phyloP scores from a whole-genome alignment of 2,113 vertebrate species.

The Hydrolagus affinis region DNA sequence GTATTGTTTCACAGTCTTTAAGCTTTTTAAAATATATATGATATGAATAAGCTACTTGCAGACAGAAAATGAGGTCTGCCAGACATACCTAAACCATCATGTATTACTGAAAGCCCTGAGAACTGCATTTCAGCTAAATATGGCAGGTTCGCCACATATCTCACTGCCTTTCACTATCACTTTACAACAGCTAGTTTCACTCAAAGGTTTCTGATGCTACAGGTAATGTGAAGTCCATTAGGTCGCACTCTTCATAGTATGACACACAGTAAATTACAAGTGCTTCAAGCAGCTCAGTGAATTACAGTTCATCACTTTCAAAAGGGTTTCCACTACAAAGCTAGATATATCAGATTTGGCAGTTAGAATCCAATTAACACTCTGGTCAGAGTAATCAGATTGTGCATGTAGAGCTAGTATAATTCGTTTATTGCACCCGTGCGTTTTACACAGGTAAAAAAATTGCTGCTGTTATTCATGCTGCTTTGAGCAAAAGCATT shows the following conservation, averaged over 20 bases:
- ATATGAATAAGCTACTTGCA: not conserved
- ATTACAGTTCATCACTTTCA: constrained; percentile 98
- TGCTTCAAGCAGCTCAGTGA: constrained; percentile 97
- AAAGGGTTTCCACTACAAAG: constrained; percentile 85
- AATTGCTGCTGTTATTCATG: constrained; percentile 90
- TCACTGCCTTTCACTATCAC: constrained; percentile 59
- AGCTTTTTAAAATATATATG: not conserved
- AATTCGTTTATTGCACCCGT: constrained; percentile 95
- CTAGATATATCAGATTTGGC: constrained; percentile 98
- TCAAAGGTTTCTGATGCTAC: constrained; percentile 79
- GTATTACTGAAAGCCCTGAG: constrained; percentile 1
- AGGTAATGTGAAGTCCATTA: constrained; percentile 95
- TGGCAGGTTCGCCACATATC: constrained; percentile 43
- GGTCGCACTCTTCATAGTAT: constrained; percentile 97
- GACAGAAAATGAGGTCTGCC: constrained; percentile 20
- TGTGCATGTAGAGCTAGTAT: constrained; percentile 87
- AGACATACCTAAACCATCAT: constrained; percentile 14
- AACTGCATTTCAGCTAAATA: constrained; percentile 25
- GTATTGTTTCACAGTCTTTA: not conserved
- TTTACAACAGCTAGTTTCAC: constrained; percentile 64
- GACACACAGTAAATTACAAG: constrained; percentile 99
- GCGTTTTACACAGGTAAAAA: constrained; percentile 97
- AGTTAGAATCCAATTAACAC: constrained; percentile 99
- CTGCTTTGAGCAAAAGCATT: constrained; percentile 70
- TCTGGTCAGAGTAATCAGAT: constrained; percentile 98